Conservation (phyloP, 2,113 vertebrate species). For the Ammodytes dubius region DNA sequence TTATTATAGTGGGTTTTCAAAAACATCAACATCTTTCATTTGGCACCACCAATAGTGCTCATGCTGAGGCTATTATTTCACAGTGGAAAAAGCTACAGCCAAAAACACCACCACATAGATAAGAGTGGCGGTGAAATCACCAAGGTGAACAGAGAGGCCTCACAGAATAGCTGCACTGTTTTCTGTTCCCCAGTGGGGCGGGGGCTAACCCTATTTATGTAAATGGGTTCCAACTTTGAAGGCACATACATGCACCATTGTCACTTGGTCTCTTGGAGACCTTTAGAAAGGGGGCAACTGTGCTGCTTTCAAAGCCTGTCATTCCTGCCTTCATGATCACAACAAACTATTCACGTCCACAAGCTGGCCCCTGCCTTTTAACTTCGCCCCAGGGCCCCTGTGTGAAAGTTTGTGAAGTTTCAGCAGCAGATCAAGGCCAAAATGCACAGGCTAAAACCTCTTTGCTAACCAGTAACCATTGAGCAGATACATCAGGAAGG, state of each 20-base stretch:
- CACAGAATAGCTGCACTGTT: slow-evolving; percentile 30
- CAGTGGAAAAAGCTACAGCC: background rate
- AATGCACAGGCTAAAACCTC: background rate
- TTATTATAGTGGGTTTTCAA: background rate
- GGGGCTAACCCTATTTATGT: slow-evolving; percentile 56
- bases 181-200: slow-evolving; percentile 7
- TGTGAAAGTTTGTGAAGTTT: slow-evolving; percentile 38
- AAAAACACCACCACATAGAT: slow-evolving; percentile 36
- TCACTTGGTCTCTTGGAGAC: slow-evolving; percentile 57
- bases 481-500: background rate
- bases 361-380: slow-evolving; percentile 35
- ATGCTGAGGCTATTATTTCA: background rate
- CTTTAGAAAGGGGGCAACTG: slow-evolving; percentile 57
- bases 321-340: slow-evolving; percentile 51
- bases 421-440: background rate
- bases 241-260: slow-evolving; percentile 49
- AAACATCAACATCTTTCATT: slow-evolving; percentile 4
- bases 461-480: background rate
- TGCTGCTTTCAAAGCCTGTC: slow-evolving; percentile 53
- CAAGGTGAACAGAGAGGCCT: slow-evolving; percentile 53
- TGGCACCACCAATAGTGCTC: background rate
- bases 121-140: slow-evolving; percentile 39
- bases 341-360: slow-evolving; percentile 56
- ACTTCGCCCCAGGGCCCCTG: slow-evolving; percentile 21
- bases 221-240: slow-evolving; percentile 64